Percentiles rank a stretch among this genome's conserved stretches.
Conservation (phyloP, 2,113 vertebrate species). For the Cyanistes caeruleus region DNA sequence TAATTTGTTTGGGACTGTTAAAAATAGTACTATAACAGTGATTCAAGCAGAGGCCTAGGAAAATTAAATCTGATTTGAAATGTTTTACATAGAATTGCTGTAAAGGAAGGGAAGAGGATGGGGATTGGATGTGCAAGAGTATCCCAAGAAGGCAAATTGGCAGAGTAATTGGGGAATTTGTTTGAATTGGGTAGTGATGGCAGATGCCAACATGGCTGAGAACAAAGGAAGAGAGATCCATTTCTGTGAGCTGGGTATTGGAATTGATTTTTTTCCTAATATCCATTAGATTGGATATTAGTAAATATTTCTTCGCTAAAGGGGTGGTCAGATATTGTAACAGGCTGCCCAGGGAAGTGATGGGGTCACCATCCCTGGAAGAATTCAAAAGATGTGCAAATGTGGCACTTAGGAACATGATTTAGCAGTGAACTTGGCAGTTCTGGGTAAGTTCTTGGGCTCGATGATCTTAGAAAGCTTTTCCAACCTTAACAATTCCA, state of each 20-base stretch:
- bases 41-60: neutral
- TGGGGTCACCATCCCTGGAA: neutral
- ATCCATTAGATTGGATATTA: neutral
- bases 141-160: neutral
- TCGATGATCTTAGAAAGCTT: rapidly evolving
- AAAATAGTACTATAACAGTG: neutral
- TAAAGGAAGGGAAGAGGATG: neutral
- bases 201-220: neutral
- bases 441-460: neutral
- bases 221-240: neutral
- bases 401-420: neutral
- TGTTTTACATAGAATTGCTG: neutral
- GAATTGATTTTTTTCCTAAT: too few relatives aligned
- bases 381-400: neutral
- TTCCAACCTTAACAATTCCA: rapidly evolving
- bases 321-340: neutral
- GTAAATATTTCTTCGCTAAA: neutral
- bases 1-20: neutral
- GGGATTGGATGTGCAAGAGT: neutral
- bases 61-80: neutral
- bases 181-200: neutral
- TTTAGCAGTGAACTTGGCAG: neutral
- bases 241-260: neutral
- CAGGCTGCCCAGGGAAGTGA: neutral
- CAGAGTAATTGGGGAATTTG: neutral